Percentiles rank a stretch among this genome's conserved stretches.
Conservation (phyloP, 2,888 invertebrate species). For the Cyrtodaria siliqua region DNA sequence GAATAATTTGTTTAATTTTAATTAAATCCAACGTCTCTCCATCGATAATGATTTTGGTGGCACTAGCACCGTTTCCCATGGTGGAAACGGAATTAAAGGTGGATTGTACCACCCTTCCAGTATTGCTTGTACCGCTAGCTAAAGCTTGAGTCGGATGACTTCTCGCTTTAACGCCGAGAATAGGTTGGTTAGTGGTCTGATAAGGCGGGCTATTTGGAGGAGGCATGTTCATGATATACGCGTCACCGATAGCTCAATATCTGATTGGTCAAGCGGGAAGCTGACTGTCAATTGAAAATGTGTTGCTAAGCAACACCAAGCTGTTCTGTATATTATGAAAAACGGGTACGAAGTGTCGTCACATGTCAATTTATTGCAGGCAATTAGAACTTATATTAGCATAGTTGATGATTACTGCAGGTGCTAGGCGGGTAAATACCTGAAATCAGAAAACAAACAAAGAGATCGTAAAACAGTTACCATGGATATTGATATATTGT, state of each 20-base stretch:
- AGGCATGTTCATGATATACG: conserved; percentile 51
- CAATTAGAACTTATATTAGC: no score
- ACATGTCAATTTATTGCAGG: no score
- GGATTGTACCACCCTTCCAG: conserved; percentile 33
- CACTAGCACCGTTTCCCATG: conserved; percentile 84
- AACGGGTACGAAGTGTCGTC: no score
- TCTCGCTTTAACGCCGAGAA: conserved; percentile 59
- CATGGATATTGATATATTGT: no score
- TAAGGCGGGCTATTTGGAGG: conserved; percentile 63
- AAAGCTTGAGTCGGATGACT: conserved; percentile 40
- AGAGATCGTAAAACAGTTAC: no score
- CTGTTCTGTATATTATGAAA: not conserved
- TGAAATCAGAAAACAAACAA: no score
- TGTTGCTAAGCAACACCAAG: conserved; percentile 51
- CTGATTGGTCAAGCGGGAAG: conserved; percentile 50
- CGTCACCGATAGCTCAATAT: conserved; percentile 46
- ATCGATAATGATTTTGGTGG: conserved; percentile 78
- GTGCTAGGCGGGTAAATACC: no score
- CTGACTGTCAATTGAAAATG: conserved; percentile 39
- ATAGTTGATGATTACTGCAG: no score
- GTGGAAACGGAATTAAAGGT: conserved; percentile 49
- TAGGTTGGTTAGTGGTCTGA: conserved; percentile 53
- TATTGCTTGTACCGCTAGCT: conserved; percentile 18
- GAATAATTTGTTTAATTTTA: conserved; percentile 85
- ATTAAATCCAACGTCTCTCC: conserved; percentile 81